Evolutionary conservation across 1,140 invertebrate species (phyloP), one percentile per base, ranked within the genome.

Genomic region (Temnothorax nylanderi): DNA sequence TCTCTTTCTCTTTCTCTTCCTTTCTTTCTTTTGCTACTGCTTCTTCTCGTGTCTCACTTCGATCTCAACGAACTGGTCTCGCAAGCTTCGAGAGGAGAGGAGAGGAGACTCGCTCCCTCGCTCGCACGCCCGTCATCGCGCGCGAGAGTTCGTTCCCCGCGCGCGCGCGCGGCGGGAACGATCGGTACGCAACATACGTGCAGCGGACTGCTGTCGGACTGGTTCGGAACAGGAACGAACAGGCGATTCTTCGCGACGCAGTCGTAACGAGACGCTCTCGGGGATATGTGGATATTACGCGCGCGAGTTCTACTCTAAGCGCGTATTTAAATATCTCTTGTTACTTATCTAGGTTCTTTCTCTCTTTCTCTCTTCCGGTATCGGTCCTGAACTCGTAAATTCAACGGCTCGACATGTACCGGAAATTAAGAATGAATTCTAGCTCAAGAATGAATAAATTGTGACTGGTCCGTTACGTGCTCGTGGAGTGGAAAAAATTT

Each of bases 51-150:
- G 54, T 67, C 67, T 87, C 67, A 21, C 58, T 71, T 85, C 56
- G 65, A 47, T 7, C 26, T 76, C 78, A 58, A 77, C 74, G 85
- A 90, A 90, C 89, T 90, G 89, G 89, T 90, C 89, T 64, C 88
- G 77, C 89, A 67, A 84, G 85, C 88, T 87, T 56, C 47, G 34
- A 77, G 56, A 71, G 56, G 32, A 56, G 51, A 75, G 88, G 34
- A 77, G 56, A 71, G 56, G 44, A 56, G 51, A 75, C 90, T 58
- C 85, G 87, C 69, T 67, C 47, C 32, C 16, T 18, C 60, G 60
- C 6, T 49, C 64, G 72, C 60, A 32, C 87, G 87, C 76, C 81
- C 78, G 76, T 89, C 84, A 82, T 58, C 88, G 67, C 84, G 67
- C 74, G 58, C 26, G 5, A 76, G 87, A 90, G 89, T 85, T 89